Evolutionary conservation across 2,797 vertebrate species (phyloP).

Genomic region (Lindbergichthys nudifrons): DNA sequence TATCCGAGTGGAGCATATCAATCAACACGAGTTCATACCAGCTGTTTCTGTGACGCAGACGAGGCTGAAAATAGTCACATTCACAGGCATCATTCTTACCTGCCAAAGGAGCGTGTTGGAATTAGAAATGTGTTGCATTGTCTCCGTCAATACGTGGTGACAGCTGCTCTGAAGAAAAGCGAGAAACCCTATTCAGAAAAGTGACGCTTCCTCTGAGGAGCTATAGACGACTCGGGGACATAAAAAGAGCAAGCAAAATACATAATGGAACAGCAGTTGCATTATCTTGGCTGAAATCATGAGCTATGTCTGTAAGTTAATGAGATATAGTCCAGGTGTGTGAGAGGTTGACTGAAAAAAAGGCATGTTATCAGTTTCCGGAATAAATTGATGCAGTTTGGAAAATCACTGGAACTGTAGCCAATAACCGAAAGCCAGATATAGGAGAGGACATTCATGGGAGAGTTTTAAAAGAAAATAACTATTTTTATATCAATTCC

Average conservation of each 20-base stretch:
- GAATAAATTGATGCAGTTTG: constrained; percentile 20
- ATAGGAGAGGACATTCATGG: not conserved
- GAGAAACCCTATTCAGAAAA: constrained; percentile 20
- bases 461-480: not conserved
- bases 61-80: constrained; percentile 39
- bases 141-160: constrained; percentile 41
- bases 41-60: constrained; percentile 7
- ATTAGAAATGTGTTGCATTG: constrained; percentile 44
- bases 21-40: constrained; percentile 13
- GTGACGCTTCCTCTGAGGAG: constrained; percentile 14
- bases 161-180: constrained; percentile 45
- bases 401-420: not conserved
- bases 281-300: constrained; percentile 20
- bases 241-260: constrained; percentile 3
- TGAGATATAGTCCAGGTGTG: constrained; percentile 15
- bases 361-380: not conserved
- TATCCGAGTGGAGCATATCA: constrained; percentile 3
- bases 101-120: not conserved
- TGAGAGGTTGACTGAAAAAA: constrained; percentile 8
- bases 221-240: constrained; percentile 9
- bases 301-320: constrained; percentile 2
- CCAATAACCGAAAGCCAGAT: not conserved
- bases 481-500: no score
- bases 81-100: constrained; percentile 37
- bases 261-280: constrained; percentile 12